These are phyloP conservation scores for Campylorhamphus procurvoides DNA, from an alignment of 2,113 vertebrate genomes.

Conservation along the genomic window DNA sequence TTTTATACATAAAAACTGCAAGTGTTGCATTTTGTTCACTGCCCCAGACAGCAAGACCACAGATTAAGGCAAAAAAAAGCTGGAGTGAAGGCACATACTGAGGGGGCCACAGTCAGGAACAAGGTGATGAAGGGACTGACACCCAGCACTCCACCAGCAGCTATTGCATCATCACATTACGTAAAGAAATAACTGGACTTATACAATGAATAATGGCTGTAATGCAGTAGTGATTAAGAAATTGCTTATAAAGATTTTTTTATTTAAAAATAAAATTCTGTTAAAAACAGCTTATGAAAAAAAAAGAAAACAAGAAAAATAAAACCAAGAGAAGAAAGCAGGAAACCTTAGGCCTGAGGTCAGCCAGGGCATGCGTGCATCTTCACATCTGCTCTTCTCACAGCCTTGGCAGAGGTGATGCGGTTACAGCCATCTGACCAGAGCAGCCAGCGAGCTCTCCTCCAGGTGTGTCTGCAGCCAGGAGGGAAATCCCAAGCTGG, in stretches of 20 bases:
- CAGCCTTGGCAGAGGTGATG: slow-evolving; percentile 42
- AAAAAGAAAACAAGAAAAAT: neutral
- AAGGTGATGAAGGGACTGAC: slow-evolving; percentile 36
- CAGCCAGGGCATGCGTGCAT: slow-evolving; percentile 9
- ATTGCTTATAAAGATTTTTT: slow-evolving; percentile 65
- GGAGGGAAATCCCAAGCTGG: neutral
- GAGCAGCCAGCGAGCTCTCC: neutral
- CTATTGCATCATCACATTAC: slow-evolving; percentile 44
- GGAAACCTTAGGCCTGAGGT: slow-evolving; percentile 57
- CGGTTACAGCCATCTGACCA: neutral
- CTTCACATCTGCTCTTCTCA: slow-evolving; percentile 41
- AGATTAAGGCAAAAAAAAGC: slow-evolving; percentile 74
- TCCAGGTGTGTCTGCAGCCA: neutral
- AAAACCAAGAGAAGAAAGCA: neutral
- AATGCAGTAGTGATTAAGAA: slow-evolving; percentile 71
- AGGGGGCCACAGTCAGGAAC: slow-evolving; percentile 62
- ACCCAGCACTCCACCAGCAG: slow-evolving; percentile 63
- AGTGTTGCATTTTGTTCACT: slow-evolving; percentile 80
- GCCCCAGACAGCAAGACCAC: slow-evolving; percentile 73
- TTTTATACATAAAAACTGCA: slow-evolving; percentile 88
- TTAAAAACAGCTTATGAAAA: slow-evolving; percentile 63
- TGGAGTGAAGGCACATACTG: slow-evolving; percentile 72
- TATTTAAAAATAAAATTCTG: slow-evolving; percentile 81
- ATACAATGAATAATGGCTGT: slow-evolving; percentile 73
- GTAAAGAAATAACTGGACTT: slow-evolving; percentile 69